These are phyloP conservation scores for Hermatobates lingyangjiaoensis DNA, from an alignment of 1,140 invertebrate genomes.

Conservation along the genomic window DNA sequence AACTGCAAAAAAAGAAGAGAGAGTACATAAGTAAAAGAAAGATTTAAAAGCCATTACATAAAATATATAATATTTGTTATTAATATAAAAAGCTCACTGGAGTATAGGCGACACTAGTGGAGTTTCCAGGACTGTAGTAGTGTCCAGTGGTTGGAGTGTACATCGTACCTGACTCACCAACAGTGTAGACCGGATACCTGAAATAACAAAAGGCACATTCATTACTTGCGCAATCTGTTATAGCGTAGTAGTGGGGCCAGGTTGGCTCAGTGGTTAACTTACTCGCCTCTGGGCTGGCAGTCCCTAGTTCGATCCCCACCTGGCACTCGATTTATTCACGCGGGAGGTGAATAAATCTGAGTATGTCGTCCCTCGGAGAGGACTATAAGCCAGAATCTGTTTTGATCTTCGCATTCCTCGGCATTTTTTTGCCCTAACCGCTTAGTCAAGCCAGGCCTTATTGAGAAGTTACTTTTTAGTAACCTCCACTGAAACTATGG, in stretches of 20 bases:
- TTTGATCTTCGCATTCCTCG: too few relatives aligned
- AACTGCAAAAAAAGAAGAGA: not conserved
- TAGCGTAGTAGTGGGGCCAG: too few relatives aligned
- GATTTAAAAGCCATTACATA: not conserved
- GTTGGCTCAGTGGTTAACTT: too few relatives aligned
- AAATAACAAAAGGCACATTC: not conserved
- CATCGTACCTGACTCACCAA: conserved; percentile 50
- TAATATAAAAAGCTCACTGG: conserved; percentile 22
- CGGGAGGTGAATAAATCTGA: too few relatives aligned
- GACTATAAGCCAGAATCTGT: too few relatives aligned
- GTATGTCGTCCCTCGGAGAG: too few relatives aligned
- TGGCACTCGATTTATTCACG: too few relatives aligned
- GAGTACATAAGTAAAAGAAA: not conserved
- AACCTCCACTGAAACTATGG: too few relatives aligned
- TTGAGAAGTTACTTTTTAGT: not conserved
- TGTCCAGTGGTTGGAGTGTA: conserved; percentile 42
- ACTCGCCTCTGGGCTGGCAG: too few relatives aligned
- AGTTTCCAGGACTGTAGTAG: conserved; percentile 21
- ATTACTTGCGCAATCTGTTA: conserved; percentile 1
- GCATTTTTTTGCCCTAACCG: too few relatives aligned
- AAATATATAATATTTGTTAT: not conserved
- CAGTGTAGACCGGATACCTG: conserved; percentile 60
- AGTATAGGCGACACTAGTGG: conserved; percentile 29
- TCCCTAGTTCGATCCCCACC: too few relatives aligned
- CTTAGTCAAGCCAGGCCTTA: not conserved